phyloP scores from a whole-genome alignment of 1,140 invertebrate species.

The Aphaenogaster floridana region DNA sequence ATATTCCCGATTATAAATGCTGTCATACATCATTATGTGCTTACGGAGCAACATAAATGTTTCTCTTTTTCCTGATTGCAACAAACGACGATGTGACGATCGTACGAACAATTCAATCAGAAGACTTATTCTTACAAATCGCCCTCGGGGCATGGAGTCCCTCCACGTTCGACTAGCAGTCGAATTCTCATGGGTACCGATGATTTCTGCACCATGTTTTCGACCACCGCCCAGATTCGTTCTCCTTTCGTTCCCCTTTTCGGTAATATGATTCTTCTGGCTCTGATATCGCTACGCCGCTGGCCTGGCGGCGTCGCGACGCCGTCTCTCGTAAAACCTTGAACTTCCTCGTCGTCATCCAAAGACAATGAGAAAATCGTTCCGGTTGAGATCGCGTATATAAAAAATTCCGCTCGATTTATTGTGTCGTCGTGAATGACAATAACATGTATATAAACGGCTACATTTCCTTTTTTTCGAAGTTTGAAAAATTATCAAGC shows the following conservation, averaged over 20 bases:
- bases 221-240: constrained; percentile 38
- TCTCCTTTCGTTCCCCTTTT: constrained; percentile 8
- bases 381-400: neutral
- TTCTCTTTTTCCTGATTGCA: neutral
- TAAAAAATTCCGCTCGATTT: constrained; percentile 19
- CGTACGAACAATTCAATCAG: constrained; percentile 52
- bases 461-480: constrained; percentile 13
- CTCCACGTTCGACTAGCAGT: constrained; percentile 32
- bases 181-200: constrained; percentile 45
- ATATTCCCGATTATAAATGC: neutral
- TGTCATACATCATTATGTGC: neutral
- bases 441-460: neutral
- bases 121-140: constrained; percentile 60
- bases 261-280: constrained; percentile 13
- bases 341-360: constrained; percentile 55
- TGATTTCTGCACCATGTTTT: constrained; percentile 45
- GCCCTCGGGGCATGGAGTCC: constrained; percentile 18
- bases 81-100: constrained; percentile 13
- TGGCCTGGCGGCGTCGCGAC: constrained; percentile 18
- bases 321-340: constrained; percentile 63
- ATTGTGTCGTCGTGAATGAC: neutral
- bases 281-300: neutral
- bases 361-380: constrained; percentile 28
- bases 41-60: neutral
- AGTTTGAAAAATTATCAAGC: constrained; percentile 23